Evolutionary conservation across 2,888 invertebrate species (phyloP).

Genomic region (Hyppa rectilinea): DNA sequence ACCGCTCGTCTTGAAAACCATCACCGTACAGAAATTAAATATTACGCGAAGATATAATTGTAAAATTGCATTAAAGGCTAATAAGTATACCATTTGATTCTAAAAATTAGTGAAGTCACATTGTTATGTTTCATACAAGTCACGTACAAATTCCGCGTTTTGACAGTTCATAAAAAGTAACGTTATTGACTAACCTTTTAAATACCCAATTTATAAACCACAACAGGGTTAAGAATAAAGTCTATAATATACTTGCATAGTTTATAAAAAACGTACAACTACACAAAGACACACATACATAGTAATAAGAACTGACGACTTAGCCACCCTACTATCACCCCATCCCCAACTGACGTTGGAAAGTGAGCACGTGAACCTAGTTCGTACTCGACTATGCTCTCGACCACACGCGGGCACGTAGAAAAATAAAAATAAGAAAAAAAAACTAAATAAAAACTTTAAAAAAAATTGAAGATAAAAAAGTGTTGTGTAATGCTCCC

Average conservation of each 20-base stretch:
- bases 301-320: constrained; percentile 27
- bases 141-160: too few species aligned
- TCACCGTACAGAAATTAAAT: too few species aligned
- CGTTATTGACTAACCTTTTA: too few species aligned
- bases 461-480: neutral
- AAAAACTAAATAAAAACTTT: constrained; percentile 5
- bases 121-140: too few species aligned
- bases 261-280: neutral
- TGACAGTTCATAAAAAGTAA: too few species aligned
- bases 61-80: too few species aligned
- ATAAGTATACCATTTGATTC: too few species aligned
- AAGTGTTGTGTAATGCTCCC: constrained; percentile 72
- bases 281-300: constrained; percentile 4
- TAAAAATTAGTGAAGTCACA: too few species aligned
- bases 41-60: too few species aligned
- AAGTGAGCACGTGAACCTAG: constrained; percentile 69
- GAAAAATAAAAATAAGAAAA: constrained; percentile 25
- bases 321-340: constrained; percentile 55
- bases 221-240: neutral
- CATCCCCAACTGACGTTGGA: constrained; percentile 36
- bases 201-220: too few species aligned
- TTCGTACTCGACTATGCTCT: constrained; percentile 67
- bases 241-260: constrained; percentile 8
- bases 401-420: constrained; percentile 58
- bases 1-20: too few species aligned